Evolutionary conservation across 2,113 vertebrate genomes (phyloP).

Genomic region (Thunnus thynnus): DNA sequence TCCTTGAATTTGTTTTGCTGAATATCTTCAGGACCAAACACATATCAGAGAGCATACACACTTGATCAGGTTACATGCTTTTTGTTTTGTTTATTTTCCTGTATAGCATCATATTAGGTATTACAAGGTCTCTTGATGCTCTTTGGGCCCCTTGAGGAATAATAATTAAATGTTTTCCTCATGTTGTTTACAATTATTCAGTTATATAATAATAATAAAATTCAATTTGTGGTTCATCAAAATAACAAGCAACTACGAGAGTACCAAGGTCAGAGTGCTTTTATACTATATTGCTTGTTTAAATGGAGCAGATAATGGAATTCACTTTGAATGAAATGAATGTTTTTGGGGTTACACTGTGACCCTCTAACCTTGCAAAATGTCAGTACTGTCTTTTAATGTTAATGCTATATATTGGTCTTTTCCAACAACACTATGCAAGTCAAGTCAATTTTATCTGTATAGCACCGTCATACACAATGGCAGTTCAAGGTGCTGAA

Average conservation of each 20-base stretch:
- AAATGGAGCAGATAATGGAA: constrained; percentile 6
- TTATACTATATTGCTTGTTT: not conserved
- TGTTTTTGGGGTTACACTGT: not conserved
- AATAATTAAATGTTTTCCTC: not conserved
- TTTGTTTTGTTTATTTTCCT: not conserved
- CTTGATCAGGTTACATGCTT: not conserved
- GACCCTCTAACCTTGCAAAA: not conserved
- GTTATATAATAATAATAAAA: not conserved
- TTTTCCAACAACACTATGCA: not conserved
- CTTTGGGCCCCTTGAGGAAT: too few relatives aligned
- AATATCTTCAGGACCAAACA: too few relatives aligned
- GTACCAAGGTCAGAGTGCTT: not conserved
- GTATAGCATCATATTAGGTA: not conserved
- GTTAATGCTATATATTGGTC: not conserved
- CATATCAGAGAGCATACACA: too few relatives aligned
- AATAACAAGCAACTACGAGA: not conserved
- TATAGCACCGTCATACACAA: too few relatives aligned
- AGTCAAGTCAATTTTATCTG: too few relatives aligned
- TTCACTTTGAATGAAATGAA: constrained; percentile 6
- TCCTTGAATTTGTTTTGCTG: too few relatives aligned
- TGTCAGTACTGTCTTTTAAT: not conserved
- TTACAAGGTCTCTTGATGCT: not conserved
- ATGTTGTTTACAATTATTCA: not conserved
- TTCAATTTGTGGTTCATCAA: not conserved
- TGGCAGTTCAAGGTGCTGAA: too few relatives aligned